Evolutionary conservation across 2,888 invertebrate genomes (phyloP).

Genomic region (Anaspis maculata): DNA sequence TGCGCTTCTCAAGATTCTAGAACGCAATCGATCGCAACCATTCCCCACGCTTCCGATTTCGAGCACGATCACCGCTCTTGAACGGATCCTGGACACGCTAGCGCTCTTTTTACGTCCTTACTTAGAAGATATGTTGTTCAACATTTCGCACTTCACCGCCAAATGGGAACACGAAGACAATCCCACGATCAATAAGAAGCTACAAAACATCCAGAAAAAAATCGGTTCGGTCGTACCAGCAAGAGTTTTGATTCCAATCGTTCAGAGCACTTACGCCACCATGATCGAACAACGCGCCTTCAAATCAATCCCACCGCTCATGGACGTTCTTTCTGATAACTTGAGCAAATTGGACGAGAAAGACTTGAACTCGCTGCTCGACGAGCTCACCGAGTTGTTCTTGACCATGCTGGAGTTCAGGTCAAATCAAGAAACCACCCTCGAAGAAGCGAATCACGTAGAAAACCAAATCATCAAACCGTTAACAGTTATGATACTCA

Average conservation of each 20-base stretch:
- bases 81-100: conserved; percentile 74
- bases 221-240: conserved; percentile 71
- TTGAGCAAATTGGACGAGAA: conserved; percentile 54
- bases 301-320: conserved; percentile 58
- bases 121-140: conserved; percentile 60
- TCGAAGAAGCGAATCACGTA: conserved; percentile 48
- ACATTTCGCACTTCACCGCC: conserved; percentile 49
- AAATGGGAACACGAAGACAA: conserved; percentile 22
- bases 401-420: conserved; percentile 62
- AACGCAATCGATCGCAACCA: conserved; percentile 50
- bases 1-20: conserved; percentile 56
- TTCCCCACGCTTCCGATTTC: conserved; percentile 55
- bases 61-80: conserved; percentile 69
- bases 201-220: conserved; percentile 56
- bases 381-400: conserved; percentile 67
- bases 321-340: conserved; percentile 68
- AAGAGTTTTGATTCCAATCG: conserved; percentile 68
- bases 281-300: conserved; percentile 53
- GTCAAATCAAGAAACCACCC: conserved; percentile 42
- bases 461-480: conserved; percentile 71
- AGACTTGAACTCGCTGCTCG: conserved; percentile 52
- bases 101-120: conserved; percentile 82
- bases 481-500: conserved; percentile 72
- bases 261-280: conserved; percentile 55
- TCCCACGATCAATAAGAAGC: conserved; percentile 44